Base-by-base conservation (phyloP, 53 echinoderm and acorn worm species). In the Temnopleurus reevesii region DNA sequence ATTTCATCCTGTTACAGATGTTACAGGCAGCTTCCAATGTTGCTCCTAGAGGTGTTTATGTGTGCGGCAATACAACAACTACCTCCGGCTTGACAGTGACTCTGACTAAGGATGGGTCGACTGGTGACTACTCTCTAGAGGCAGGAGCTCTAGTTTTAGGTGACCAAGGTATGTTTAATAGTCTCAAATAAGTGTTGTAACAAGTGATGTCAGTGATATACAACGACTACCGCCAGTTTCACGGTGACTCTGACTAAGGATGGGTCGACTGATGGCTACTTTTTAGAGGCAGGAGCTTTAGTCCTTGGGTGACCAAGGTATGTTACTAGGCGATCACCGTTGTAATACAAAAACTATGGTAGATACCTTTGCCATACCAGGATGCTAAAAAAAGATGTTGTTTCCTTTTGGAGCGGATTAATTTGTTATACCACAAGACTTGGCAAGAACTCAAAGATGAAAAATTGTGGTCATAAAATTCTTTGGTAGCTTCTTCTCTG, bases 221-320 rank as follows among this genome's bases (percentile, higher is more conserved):
- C 98, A 18, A 98, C 98, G 21, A 94, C 98, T 1, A 90, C 94
- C 36, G 94, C 98, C 31, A 96, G 98, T 23, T 83, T 98, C 36
- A 98, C 98, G 10, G 98, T 98, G 25, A 98, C 98, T 7, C 93
- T 98, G 25, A 91, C 65, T 81, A 98, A 95, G 65, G 98, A 98
- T 85, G 94, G 98, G 41, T 90, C 86, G 41, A 80, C 98, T 81
- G 98, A 96, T 36, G 98, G 96, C 87, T 98, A 90, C 93, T 89
- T 94, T 7, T 66, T 98, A 55, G 98, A 98, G 87, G 98, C 98
- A 76, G 98, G 98, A 31, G 98, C 98, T 36, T 77, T 98, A 55
- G 98, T 98, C 0, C n/a, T 89, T 98, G n/a, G 95, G 94, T 65
- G 98, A 98, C 83, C 98, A 98, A 93, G 98, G 98, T 97, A 59